A percentile compares a stretch with the other conserved stretches of the same genome.
Evolutionary conservation across 2,888 invertebrate species (phyloP).

Genomic region (Nipponacmea schrenckii): DNA sequence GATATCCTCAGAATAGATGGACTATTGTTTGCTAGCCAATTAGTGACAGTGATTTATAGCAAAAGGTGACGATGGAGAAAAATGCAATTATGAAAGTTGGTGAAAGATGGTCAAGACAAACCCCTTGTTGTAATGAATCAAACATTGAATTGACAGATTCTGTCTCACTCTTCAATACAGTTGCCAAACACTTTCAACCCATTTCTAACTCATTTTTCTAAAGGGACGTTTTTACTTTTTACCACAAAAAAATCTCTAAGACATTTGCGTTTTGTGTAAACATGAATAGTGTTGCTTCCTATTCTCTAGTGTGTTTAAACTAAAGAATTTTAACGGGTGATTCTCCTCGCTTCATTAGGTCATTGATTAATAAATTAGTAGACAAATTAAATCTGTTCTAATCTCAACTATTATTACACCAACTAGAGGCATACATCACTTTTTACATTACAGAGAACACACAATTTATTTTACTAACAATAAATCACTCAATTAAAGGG

Average conservation of each 20-base stretch:
- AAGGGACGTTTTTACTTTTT: slow-evolving; percentile 1
- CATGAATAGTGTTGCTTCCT: too few relatives aligned
- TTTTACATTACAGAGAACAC: too few relatives aligned
- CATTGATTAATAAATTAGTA: too few relatives aligned
- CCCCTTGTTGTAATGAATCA: slow-evolving; percentile 34
- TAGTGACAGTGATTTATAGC: slow-evolving; percentile 31
- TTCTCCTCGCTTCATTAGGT: too few relatives aligned
- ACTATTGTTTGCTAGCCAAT: slow-evolving; percentile 35
- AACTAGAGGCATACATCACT: too few relatives aligned
- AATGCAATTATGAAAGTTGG: slow-evolving; percentile 33
- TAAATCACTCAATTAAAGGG: too few relatives aligned
- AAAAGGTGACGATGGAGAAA: slow-evolving; percentile 27
- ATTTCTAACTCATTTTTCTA: slow-evolving; percentile 2
- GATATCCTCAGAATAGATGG: slow-evolving; percentile 28
- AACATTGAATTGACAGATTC: slow-evolving; percentile 4
- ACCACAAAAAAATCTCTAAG: not conserved
- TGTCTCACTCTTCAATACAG: slow-evolving; percentile 5
- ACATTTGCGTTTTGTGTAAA: too few relatives aligned
- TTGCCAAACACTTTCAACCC: slow-evolving; percentile 7
- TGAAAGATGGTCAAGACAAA: slow-evolving; percentile 33
- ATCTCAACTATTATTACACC: too few relatives aligned
- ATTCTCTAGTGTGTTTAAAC: too few relatives aligned
- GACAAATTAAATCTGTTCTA: too few relatives aligned
- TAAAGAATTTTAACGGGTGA: too few relatives aligned
- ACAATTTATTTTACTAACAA: too few relatives aligned